These are phyloP conservation scores for Blera fallax DNA, from an alignment of 2,888 invertebrate species.

Conservation along the genomic window DNA sequence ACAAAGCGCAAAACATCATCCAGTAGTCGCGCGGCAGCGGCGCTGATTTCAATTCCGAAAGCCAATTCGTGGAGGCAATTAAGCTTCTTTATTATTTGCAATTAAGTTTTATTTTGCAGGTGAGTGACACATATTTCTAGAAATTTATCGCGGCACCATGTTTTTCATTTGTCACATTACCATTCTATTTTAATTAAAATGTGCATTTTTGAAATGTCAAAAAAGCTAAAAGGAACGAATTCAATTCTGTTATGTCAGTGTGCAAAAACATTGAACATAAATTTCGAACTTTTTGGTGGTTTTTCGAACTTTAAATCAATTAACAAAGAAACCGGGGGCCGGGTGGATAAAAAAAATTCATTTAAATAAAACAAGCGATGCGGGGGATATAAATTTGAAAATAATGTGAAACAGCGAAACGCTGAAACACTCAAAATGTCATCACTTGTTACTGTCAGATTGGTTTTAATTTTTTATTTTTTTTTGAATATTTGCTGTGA, in stretches of 20 bases:
- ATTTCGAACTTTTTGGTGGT: constrained; percentile 6
- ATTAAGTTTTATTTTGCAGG: constrained; percentile 61
- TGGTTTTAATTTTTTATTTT: no score
- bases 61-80: constrained; percentile 59
- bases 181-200: constrained; percentile 59
- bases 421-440: constrained; percentile 61
- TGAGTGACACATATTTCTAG: constrained; percentile 59
- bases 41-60: constrained; percentile 42
- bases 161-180: constrained; percentile 42
- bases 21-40: constrained; percentile 47
- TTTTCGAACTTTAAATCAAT: constrained; percentile 50
- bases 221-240: no score
- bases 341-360: constrained; percentile 2
- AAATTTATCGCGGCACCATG: constrained; percentile 34
- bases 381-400: constrained; percentile 64
- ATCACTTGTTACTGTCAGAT: constrained; percentile 41
- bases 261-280: constrained; percentile 40
- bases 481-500: constrained; percentile 50
- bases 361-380: constrained; percentile 70
- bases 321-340: constrained; percentile 24
- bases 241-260: constrained; percentile 24
- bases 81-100: constrained; percentile 69
- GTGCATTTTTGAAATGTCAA: constrained; percentile 60
- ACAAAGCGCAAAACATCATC: constrained; percentile 42
- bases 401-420: constrained; percentile 60